Evolutionary conservation across 2,888 invertebrate genomes (phyloP).

Genomic region (Uropetala carovei): DNA sequence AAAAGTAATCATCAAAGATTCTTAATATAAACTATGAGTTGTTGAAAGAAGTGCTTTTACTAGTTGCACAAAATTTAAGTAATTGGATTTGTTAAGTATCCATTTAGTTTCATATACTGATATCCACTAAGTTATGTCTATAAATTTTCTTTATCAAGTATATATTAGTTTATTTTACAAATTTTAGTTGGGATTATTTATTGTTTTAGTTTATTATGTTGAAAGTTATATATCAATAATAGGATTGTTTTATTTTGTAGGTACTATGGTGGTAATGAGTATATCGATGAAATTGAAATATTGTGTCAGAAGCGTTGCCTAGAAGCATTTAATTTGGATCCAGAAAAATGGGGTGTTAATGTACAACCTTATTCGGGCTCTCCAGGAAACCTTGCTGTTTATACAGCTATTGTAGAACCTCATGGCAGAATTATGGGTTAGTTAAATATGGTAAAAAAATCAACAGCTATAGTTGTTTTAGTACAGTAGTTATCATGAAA

Average conservation of each 20-base stretch:
- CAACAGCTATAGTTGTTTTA: neutral
- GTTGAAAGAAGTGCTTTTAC: too few species aligned
- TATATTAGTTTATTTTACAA: too few species aligned
- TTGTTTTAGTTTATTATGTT: too few species aligned
- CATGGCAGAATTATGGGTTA: conserved; percentile 95
- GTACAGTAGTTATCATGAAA: neutral
- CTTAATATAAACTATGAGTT: too few species aligned
- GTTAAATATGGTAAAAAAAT: conserved; percentile 12
- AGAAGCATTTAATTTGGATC: conserved; percentile 87
- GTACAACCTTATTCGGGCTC: conserved; percentile 98
- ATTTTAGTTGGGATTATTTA: too few species aligned
- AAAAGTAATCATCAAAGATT: too few species aligned
- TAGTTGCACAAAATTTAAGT: too few species aligned
- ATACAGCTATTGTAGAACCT: conserved; percentile 92
- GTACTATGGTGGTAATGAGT: conserved; percentile 98
- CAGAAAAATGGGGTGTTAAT: conserved; percentile 97
- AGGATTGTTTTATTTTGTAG: conserved; percentile 76
- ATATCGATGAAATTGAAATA: conserved; percentile 94
- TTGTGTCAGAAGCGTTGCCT: conserved; percentile 92
- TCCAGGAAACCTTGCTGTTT: conserved; percentile 98
- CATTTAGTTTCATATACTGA: too few species aligned
- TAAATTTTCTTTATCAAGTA: too few species aligned
- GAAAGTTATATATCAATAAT: neutral
- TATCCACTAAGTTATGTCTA: too few species aligned
- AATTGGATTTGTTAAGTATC: too few species aligned